Evolutionary conservation across 2,888 invertebrate species (phyloP).

Genomic region (Sipunculus nudus): DNA sequence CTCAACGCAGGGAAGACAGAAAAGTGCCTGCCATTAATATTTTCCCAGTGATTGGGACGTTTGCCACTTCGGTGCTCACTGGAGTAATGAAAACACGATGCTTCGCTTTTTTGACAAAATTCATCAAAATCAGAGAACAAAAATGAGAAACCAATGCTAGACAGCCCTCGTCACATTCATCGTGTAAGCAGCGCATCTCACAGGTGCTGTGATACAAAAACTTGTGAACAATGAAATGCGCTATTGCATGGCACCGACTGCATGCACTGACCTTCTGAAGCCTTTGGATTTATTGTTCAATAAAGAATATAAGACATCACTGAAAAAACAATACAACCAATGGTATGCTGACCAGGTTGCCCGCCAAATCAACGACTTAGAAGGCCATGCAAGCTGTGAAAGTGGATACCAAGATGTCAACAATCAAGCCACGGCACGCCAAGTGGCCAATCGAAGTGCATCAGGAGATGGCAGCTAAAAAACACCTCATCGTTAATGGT

Average conservation of each 20-base stretch:
- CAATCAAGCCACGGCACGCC: too few species aligned
- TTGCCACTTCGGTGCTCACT: too few species aligned
- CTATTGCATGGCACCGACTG: conserved; percentile 26
- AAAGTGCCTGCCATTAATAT: too few species aligned
- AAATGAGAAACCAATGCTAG: neutral
- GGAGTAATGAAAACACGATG: too few species aligned
- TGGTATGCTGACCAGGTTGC: conserved; percentile 23
- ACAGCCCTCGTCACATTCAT: conserved; percentile 7
- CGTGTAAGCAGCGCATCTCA: conserved; percentile 7
- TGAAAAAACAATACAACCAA: conserved; percentile 17
- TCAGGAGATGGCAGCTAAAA: neutral
- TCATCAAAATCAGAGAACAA: too few species aligned
- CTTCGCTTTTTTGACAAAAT: too few species aligned
- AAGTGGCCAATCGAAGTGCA: neutral
- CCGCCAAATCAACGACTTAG: neutral
- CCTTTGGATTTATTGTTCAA: conserved; percentile 34
- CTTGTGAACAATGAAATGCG: conserved; percentile 16
- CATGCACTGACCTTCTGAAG: conserved; percentile 35
- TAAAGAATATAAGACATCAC: conserved; percentile 20
- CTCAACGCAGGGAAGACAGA: too few species aligned
- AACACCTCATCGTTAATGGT: neutral
- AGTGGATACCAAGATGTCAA: too few species aligned
- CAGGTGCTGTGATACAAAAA: conserved; percentile 4
- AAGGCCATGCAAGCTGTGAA: too few species aligned
- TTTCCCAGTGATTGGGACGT: neutral